Base-by-base conservation (phyloP, 2,797 vertebrate species). In the Eurystomus glaucurus region DNA sequence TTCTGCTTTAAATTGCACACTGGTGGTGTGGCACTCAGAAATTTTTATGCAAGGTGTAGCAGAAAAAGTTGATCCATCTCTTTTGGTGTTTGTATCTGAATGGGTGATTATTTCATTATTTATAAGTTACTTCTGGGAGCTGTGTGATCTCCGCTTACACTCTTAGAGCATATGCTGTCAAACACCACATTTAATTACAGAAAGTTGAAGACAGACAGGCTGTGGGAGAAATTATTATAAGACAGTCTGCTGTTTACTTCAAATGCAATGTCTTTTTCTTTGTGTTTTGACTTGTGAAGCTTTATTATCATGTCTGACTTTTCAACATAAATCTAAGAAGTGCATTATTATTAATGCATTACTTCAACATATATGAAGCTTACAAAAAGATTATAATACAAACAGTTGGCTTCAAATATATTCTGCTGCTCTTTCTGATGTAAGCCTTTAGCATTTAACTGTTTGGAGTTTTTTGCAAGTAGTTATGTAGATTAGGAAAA, bases 91-190 rank as follows among this genome's bases (percentile, higher is more conserved):
- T 95, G 20, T 69, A n/a, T 82, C 52, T 80, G 69, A 88, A 75
- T 28, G 35, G 70, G 31, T 82, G 65, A 68, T 74, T 69, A 70
- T 96, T 97, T 84, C 39, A 79, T 95, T 88, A 90, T 94, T 95
- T 95, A 74, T 93, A 70, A 95, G 54, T 90, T 84, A 62, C 43
- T 92, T 84, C 35, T 82, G 58, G 83, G 76, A 93, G 29, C 39
- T 60, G 46, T 94, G 77, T 80, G 76, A 95, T 93, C 61, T 92
- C 71, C 93, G 39, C 78, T 85, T 84, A 88, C 0, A 1, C n/a
- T 94, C 35, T 91, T 50, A 85, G 46, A 96, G 57, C 65, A 39
- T 57, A 91, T 74, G 51, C 71, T 97, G 84, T 95, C 86, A 93
- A 79, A 90, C 61, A 87, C 12, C 58, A 62, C 20, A 41, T 87